Evolutionary conservation across 1,140 invertebrate genomes (phyloP), one percentile per base, ranked within the genome.

Genomic region (Drosophila micromelanica): DNA sequence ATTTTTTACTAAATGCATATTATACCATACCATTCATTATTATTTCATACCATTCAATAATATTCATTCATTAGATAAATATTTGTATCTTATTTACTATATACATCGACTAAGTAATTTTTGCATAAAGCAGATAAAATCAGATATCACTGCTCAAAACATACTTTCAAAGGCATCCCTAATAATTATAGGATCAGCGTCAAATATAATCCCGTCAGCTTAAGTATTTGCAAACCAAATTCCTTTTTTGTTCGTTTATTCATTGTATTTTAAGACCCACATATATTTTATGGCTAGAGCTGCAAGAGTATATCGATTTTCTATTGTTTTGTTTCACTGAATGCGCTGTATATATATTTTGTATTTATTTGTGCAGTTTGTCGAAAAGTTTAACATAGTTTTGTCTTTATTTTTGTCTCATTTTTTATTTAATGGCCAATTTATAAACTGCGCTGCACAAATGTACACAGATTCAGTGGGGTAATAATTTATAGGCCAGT

Each of bases 401-500:
- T 49, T 62, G 51, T 27, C 42, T 56, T 52, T 40, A 49, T 69
- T 69, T 76, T 80, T 61, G 48, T 60, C 48, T 61, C 57, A 61
- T 73, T 79, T 82, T 80, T 68, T 40, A 40, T 40, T 52, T 35
- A 15, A 78, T 70, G 61, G 60, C 5, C 71, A 71, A 64, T 82
- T 73, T 76, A 84, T 76, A 76, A 76, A 84, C 62, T 59, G 46
- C 49, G 56, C 60, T 46, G 54, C 30, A 57, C 67, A 77, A 81
- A 45, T 75, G 79, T 56, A 42, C 75, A 73, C 78, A 68, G 51
- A 78, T 77, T 73, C 64, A 73, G 63, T 71, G 17, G 37, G n/a
- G 51, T 75, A 71, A 86, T 86, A 81, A 86, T 87, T 87, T 82
- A 86, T 87, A 78, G 77, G 73, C 61, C 61, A 80, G 48, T 61